phyloP scores from a whole-genome alignment of 2,888 invertebrate genomes.

The Cinara cedri region DNA sequence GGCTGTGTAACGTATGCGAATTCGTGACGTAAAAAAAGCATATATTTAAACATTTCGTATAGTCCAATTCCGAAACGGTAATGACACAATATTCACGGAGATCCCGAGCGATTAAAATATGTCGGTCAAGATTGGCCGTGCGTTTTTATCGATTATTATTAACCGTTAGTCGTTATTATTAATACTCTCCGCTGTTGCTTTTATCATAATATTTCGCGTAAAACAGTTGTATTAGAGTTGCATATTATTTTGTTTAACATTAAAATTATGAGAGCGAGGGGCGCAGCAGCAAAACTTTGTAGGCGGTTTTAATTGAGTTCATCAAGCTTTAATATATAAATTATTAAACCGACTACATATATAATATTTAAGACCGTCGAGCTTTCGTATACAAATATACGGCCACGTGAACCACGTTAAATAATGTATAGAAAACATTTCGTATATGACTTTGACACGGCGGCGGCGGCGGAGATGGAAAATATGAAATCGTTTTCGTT shows the following conservation, averaged over 20 bases:
- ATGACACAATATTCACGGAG: too few relatives aligned
- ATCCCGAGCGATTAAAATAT: too few relatives aligned
- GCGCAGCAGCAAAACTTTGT: neutral
- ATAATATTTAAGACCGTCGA: slow-evolving; percentile 22
- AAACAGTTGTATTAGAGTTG: neutral
- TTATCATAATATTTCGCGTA: too few relatives aligned
- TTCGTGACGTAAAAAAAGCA: too few relatives aligned
- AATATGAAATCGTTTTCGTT: neutral
- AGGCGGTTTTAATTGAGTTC: slow-evolving; percentile 25
- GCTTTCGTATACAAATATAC: neutral
- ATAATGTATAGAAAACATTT: slow-evolving; percentile 9
- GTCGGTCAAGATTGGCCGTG: too few relatives aligned
- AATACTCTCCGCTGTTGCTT: too few relatives aligned
- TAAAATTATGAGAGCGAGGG: neutral
- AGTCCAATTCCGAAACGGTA: too few relatives aligned
- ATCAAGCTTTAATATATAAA: slow-evolving; percentile 22
- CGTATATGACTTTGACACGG: neutral
- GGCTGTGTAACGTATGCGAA: too few relatives aligned
- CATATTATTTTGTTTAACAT: neutral
- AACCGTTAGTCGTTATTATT: too few relatives aligned
- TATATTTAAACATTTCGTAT: too few relatives aligned
- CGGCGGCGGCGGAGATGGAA: neutral
- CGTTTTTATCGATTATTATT: slow-evolving; percentile 6
- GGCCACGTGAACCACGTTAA: neutral
- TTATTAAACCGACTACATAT: slow-evolving; percentile 16